These are phyloP conservation scores for Bombus consobrinus DNA, from an alignment of 1,140 invertebrate species.

Conservation along the genomic window DNA sequence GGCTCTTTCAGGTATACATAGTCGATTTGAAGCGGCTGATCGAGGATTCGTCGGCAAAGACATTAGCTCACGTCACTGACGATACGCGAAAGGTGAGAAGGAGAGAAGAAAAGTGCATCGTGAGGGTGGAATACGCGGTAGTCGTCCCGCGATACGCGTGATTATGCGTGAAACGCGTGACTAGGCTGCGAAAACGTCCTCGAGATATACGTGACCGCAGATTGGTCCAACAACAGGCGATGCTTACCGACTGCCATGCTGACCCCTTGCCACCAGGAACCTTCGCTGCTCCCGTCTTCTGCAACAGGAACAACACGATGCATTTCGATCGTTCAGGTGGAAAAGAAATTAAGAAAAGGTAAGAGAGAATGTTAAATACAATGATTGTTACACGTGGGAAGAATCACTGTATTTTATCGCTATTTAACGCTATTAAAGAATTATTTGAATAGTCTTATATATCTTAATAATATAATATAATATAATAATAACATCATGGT, in stretches of 20 bases:
- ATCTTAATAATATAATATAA: too few species aligned
- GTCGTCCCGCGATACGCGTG: conserved; percentile 45
- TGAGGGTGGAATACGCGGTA: conserved; percentile 56
- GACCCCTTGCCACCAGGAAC: conserved; percentile 50
- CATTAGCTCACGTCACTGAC: too few species aligned
- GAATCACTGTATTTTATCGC: too few species aligned
- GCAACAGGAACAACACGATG: conserved; percentile 4
- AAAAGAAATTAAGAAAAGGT: neutral
- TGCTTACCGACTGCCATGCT: conserved; percentile 78
- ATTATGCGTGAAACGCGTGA: conserved; percentile 75
- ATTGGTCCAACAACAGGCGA: conserved; percentile 55
- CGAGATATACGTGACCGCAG: conserved; percentile 66
- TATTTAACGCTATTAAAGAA: too few species aligned
- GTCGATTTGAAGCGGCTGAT: conserved; percentile 9
- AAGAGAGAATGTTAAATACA: neutral
- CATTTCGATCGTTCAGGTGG: neutral
- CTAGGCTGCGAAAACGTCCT: conserved; percentile 61
- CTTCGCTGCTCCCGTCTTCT: neutral
- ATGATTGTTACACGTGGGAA: neutral
- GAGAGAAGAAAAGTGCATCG: neutral
- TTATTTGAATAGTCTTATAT: too few species aligned
- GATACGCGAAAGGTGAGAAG: neutral
- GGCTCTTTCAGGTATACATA: neutral
- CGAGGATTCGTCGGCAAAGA: neutral
- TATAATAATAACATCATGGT: too few species aligned